Evolutionary conservation across 2,797 vertebrate species (phyloP).

Genomic region (Xyrichtys novacula): DNA sequence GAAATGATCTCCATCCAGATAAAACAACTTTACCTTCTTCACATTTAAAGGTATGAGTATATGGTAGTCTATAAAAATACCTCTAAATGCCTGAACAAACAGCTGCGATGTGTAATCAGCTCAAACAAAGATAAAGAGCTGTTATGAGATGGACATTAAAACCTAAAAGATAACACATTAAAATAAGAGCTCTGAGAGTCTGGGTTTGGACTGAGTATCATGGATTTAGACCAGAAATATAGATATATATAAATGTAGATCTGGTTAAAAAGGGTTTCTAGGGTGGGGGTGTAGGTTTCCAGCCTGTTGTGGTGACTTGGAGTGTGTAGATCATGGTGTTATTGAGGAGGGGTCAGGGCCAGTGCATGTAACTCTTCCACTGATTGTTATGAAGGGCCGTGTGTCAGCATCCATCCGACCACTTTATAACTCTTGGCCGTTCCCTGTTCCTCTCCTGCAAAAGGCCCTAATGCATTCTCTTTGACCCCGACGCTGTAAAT

Average conservation of each 20-base stretch:
- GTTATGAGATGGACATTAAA: conserved; percentile 61
- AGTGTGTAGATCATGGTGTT: conserved; percentile 65
- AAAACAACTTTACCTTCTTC: not conserved
- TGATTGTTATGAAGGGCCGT: conserved; percentile 82
- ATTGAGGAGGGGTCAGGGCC: conserved; percentile 70
- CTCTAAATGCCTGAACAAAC: conserved; percentile 20
- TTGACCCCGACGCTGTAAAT: conserved; percentile 83
- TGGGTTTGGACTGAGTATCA: too few relatives aligned
- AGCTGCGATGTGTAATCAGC: conserved; percentile 53
- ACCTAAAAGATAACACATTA: conserved; percentile 55
- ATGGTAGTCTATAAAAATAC: conserved; percentile 1
- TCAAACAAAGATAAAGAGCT: conserved; percentile 67
- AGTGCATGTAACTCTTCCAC: conserved; percentile 75
- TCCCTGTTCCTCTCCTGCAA: conserved; percentile 69
- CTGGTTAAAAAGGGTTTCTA: conserved; percentile 18
- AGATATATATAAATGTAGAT: too few relatives aligned
- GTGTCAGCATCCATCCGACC: conserved; percentile 77
- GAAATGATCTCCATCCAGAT: too few relatives aligned
- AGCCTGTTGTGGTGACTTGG: conserved; percentile 32
- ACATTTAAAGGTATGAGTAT: too few relatives aligned
- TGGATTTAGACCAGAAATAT: too few relatives aligned
- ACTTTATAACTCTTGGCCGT: conserved; percentile 79
- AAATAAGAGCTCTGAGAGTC: too few relatives aligned
- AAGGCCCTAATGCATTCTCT: conserved; percentile 85
- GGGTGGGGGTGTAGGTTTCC: conserved; percentile 19